Conservation (phyloP, 2,888 invertebrate species). For the Crepidodera aurea region DNA sequence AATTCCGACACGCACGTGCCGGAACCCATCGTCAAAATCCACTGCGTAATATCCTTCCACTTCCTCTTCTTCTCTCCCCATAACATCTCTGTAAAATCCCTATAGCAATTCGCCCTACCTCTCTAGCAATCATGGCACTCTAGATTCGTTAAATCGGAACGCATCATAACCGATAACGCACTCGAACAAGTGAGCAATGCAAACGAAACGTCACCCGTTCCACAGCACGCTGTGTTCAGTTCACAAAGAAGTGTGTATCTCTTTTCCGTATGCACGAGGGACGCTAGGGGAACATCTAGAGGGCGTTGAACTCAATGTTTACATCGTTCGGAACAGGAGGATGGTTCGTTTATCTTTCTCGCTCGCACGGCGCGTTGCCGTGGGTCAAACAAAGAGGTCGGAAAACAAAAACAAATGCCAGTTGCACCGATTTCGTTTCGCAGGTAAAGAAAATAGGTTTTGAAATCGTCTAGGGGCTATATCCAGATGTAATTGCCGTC, state of each 20-base stretch:
- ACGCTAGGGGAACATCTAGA: slow-evolving; percentile 39
- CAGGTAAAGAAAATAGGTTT: too few species aligned
- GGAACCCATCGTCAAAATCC: background rate
- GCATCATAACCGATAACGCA: slow-evolving; percentile 7
- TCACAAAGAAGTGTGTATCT: slow-evolving; percentile 42
- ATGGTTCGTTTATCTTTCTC: slow-evolving; percentile 7
- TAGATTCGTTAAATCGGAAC: background rate
- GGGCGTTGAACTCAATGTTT: slow-evolving; percentile 59
- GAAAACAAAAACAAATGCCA: slow-evolving; percentile 5
- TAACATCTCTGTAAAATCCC: background rate
- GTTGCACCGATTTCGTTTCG: slow-evolving; percentile 6
- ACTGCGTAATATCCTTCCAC: background rate
- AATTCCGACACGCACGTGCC: background rate
- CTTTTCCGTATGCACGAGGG: slow-evolving; percentile 34
- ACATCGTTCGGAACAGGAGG: slow-evolving; percentile 55
- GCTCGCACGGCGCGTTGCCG: background rate
- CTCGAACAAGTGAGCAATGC: slow-evolving; percentile 20
- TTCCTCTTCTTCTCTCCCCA: background rate
- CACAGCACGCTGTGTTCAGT: slow-evolving; percentile 13
- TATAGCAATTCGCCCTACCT: background rate
- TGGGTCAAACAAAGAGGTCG: background rate
- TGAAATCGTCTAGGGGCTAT: too few species aligned
- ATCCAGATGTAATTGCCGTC: too few species aligned
- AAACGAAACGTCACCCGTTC: slow-evolving; percentile 30
- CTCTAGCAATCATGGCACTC: background rate